A percentile compares a stretch with the other conserved stretches of the same genome.
Conservation (phyloP, 2,888 invertebrate genomes). For the Sesamia inferens region DNA sequence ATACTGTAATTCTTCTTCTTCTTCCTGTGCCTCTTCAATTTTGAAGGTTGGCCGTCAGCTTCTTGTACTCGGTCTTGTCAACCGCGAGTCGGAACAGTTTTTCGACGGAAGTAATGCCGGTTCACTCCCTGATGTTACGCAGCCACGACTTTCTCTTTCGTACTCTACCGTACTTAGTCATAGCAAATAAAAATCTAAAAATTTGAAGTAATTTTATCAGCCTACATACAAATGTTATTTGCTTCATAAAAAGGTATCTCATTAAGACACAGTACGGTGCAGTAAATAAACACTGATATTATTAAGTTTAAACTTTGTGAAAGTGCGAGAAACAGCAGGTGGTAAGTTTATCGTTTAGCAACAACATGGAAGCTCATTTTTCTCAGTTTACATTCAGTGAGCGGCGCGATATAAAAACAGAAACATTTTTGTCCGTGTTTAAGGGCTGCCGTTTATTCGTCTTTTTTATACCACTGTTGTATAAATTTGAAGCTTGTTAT, state of each 20-base stretch:
- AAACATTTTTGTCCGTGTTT: conserved; percentile 17
- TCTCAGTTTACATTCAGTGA: conserved; percentile 43
- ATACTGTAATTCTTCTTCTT: too few relatives aligned
- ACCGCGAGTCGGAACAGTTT: too few relatives aligned
- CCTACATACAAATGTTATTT: background rate
- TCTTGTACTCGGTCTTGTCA: too few relatives aligned
- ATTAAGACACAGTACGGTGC: background rate
- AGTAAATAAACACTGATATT: conserved; percentile 7
- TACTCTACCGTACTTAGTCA: too few relatives aligned
- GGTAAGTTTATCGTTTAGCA: conserved; percentile 31
- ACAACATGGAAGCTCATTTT: conserved; percentile 22
- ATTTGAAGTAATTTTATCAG: background rate
- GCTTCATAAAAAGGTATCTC: conserved; percentile 1
- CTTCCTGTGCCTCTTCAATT: too few relatives aligned
- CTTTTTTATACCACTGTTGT: background rate
- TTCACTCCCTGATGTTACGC: too few relatives aligned
- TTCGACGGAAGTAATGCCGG: too few relatives aligned
- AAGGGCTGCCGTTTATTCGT: background rate
- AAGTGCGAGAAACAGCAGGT: conserved; percentile 36
- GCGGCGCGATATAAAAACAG: conserved; percentile 23
- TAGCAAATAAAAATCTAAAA: background rate
- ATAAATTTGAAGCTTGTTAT: too few relatives aligned
- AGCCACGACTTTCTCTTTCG: too few relatives aligned
- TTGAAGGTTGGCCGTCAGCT: too few relatives aligned
- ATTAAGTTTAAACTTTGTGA: conserved; percentile 35